Evolutionary conservation across 2,888 invertebrate genomes (phyloP).

Genomic region (Epsilonema sp.): DNA sequence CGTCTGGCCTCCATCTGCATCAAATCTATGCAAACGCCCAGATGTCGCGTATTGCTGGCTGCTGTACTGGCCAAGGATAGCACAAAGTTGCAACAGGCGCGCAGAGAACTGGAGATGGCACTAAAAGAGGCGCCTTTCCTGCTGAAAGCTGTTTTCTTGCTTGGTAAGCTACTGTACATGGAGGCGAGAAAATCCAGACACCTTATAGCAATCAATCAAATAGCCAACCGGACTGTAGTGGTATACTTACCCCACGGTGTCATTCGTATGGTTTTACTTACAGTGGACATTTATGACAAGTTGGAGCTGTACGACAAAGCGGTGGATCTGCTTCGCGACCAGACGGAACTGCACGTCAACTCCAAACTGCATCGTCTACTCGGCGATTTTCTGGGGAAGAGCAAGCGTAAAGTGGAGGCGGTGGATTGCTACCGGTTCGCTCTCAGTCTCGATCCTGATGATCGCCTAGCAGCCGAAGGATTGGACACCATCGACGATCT

Average conservation of each 20-base stretch:
- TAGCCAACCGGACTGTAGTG: too few species aligned
- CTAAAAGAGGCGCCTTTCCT: slow-evolving; percentile 28
- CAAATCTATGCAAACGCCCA: too few species aligned
- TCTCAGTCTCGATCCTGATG: slow-evolving; percentile 28
- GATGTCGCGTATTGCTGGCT: too few species aligned
- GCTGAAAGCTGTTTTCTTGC: slow-evolving; percentile 29
- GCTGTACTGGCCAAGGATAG: slow-evolving; percentile 29
- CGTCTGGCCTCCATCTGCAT: too few species aligned
- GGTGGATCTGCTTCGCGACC: slow-evolving; percentile 24
- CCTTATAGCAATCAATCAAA: too few species aligned
- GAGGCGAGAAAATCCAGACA: too few species aligned
- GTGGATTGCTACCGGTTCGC: slow-evolving; percentile 25
- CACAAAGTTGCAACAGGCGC: slow-evolving; percentile 24
- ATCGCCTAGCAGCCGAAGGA: slow-evolving; percentile 24
- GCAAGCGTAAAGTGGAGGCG: slow-evolving; percentile 27
- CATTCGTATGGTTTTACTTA: not conserved
- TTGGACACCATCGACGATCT: slow-evolving; percentile 23
- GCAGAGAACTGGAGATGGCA: slow-evolving; percentile 29
- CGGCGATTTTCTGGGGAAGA: slow-evolving; percentile 23
- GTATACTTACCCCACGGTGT: too few species aligned
- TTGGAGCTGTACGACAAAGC: slow-evolving; percentile 28
- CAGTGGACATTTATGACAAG: slow-evolving; percentile 24
- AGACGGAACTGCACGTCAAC: slow-evolving; percentile 21
- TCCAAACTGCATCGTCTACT: slow-evolving; percentile 26
- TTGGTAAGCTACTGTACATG: too few species aligned